These are phyloP conservation scores for Enteromius radiatus DNA, from an alignment of 2,797 vertebrate genomes.

Conservation along the genomic window DNA sequence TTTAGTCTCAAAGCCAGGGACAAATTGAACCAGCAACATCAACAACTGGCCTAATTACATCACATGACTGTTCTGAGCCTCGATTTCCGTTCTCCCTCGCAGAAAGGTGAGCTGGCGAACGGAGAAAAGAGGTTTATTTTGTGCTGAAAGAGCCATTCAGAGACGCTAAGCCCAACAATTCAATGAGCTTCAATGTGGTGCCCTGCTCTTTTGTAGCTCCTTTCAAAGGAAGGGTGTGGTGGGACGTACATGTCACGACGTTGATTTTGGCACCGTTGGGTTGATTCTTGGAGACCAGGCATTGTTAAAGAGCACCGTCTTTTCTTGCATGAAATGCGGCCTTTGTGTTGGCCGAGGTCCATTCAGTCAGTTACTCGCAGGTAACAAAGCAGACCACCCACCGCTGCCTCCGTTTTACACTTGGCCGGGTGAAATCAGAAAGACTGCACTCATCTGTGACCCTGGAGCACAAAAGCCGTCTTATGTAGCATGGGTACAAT, in stretches of 20 bases:
- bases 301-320: conserved; percentile 46
- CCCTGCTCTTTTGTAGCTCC: conserved; percentile 72
- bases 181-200: conserved; percentile 46
- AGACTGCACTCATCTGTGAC: conserved; percentile 28
- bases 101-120: conserved; percentile 62
- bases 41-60: conserved; percentile 73
- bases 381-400: conserved; percentile 73
- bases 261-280: conserved; percentile 50
- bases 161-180: conserved; percentile 46
- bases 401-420: conserved; percentile 6
- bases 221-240: conserved; percentile 66
- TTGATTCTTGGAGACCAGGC: conserved; percentile 57
- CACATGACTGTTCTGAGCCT: conserved; percentile 55
- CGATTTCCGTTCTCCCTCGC: conserved; percentile 63
- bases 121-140: conserved; percentile 51
- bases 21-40: conserved; percentile 71
- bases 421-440: conserved; percentile 20
- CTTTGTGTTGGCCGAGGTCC: conserved; percentile 52
- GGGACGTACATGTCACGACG: conserved; percentile 61
- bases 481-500: too few species aligned
- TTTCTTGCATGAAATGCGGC: conserved; percentile 51
- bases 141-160: conserved; percentile 60
- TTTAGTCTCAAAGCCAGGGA: conserved; percentile 66
- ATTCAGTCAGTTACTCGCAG: conserved; percentile 57
- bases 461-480: too few species aligned